Evolutionary conservation across 2,113 vertebrate species (phyloP).

Genomic region (Orcinus orca): DNA sequence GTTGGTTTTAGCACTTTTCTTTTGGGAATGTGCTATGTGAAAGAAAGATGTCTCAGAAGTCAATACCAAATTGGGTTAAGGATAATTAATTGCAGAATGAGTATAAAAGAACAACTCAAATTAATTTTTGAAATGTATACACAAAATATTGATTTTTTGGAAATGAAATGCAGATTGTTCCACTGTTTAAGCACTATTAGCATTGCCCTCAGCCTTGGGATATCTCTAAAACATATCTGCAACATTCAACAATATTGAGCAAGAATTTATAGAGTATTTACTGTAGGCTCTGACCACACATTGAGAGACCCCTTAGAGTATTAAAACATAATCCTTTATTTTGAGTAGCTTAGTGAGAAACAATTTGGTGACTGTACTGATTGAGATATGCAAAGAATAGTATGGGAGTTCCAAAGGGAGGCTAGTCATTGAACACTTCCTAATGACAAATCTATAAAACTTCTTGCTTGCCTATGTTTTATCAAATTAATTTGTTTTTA

Average conservation of each 20-base stretch:
- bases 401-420: not conserved
- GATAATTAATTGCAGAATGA: not conserved
- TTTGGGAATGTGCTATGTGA: not conserved
- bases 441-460: not conserved
- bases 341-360: not conserved
- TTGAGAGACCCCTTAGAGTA: not conserved
- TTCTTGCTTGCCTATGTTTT: not conserved
- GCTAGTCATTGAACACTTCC: not conserved
- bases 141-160: not conserved
- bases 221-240: not conserved
- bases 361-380: not conserved
- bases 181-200: not conserved
- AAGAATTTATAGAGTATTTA: not conserved
- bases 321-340: not conserved
- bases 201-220: not conserved
- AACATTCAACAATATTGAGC: not conserved
- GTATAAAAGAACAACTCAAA: not conserved
- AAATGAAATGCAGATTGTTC: not conserved
- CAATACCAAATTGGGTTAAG: conserved; percentile 13
- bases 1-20: not conserved
- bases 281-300: not conserved
- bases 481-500: not conserved
- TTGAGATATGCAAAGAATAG: not conserved
- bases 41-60: conserved; percentile 10
- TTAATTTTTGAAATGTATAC: conserved; percentile 14